These are phyloP conservation scores for Xenotilapia longispinis DNA, from an alignment of 2,113 vertebrate species.

Conservation along the genomic window DNA sequence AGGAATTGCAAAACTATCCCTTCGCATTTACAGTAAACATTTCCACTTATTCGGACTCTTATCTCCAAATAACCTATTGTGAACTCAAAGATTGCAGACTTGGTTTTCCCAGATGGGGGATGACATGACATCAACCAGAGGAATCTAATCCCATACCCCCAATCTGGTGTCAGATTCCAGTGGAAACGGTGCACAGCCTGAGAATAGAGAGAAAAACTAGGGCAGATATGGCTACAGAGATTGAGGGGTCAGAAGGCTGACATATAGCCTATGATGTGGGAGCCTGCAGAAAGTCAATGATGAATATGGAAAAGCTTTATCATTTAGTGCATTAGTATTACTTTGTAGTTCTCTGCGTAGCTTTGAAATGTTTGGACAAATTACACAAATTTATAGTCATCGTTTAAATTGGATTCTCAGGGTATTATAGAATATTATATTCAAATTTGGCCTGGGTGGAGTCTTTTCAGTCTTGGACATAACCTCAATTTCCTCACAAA, in stretches of 20 bases:
- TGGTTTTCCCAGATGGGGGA: conserved; percentile 38
- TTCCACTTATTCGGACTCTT: neutral
- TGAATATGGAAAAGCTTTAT: neutral
- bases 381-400: neutral
- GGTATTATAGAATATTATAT: neutral
- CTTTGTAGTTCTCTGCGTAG: neutral
- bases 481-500: neutral
- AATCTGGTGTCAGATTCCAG: conserved; percentile 64
- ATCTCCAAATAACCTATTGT: neutral
- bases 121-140: conserved; percentile 34
- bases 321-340: neutral
- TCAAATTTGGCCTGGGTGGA: neutral
- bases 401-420: neutral
- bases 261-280: conserved; percentile 1
- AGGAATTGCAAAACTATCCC: neutral
- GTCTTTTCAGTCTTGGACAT: neutral
- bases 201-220: conserved; percentile 41
- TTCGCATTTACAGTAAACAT: neutral
- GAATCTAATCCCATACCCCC: conserved; percentile 59
- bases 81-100: conserved; percentile 9
- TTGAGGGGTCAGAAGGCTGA: conserved; percentile 23
- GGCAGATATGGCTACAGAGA: conserved; percentile 44
- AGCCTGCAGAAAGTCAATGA: neutral
- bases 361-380: neutral
- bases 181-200: neutral